A percentile compares a stretch with the other conserved stretches of the same genome.
phyloP scores from a whole-genome alignment of 1,140 invertebrate genomes.

The Macrotrachela quadricornifera region DNA sequence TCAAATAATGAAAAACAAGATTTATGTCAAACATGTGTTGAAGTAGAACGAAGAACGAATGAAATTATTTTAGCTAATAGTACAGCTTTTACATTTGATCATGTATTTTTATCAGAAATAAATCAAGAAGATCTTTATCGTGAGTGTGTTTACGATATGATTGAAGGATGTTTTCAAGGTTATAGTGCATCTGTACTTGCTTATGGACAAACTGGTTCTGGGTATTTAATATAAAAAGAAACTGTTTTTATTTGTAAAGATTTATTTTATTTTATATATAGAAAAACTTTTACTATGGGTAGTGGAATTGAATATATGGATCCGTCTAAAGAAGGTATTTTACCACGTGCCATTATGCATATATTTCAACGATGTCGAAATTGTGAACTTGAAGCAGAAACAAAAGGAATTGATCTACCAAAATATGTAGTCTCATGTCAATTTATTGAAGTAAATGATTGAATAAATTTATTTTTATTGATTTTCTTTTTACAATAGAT shows the following conservation, averaged over 20 bases:
- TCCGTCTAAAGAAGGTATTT: constrained; percentile 49
- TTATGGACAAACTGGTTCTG: constrained; percentile 60
- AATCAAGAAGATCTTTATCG: constrained; percentile 54
- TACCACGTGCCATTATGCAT: constrained; percentile 56
- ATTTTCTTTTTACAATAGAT: too few relatives aligned
- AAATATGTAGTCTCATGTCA: too few relatives aligned
- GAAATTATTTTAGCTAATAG: constrained; percentile 76
- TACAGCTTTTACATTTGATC: constrained; percentile 64
- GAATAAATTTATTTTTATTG: too few relatives aligned
- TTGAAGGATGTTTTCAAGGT: constrained; percentile 58
- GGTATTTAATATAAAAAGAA: constrained; percentile 45
- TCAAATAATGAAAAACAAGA: too few relatives aligned
- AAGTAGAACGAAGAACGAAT: constrained; percentile 25
- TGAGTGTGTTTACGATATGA: constrained; percentile 46
- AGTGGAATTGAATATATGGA: constrained; percentile 25
- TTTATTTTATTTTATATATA: constrained; percentile 19
- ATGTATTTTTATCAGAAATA: constrained; percentile 48
- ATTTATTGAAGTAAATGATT: too few relatives aligned
- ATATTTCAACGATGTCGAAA: constrained; percentile 63
- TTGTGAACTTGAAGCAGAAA: constrained; percentile 42
- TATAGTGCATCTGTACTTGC: constrained; percentile 66
- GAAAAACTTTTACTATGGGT: constrained; percentile 28
- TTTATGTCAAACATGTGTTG: constrained; percentile 18
- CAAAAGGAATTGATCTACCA: too few relatives aligned
- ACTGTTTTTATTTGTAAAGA: too few relatives aligned